phyloP scores from a whole-genome alignment of 2,113 vertebrate species.

The Lepisosteus osseus region DNA sequence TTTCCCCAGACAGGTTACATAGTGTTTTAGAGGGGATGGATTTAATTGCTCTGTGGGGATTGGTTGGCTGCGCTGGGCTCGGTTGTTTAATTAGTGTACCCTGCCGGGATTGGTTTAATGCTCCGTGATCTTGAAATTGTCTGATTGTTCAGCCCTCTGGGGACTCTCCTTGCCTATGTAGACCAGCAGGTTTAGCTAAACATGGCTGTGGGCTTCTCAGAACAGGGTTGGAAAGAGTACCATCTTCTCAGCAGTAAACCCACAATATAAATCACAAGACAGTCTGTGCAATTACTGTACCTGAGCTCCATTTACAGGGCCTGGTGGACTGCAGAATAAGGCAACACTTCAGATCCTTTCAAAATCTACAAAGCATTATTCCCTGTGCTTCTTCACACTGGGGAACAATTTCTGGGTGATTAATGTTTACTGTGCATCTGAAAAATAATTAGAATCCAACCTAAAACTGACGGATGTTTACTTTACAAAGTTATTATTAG shows the following conservation, averaged over 20 bases:
- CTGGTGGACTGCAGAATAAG: no score
- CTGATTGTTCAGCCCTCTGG: slow-evolving; percentile 92
- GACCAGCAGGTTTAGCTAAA: slow-evolving; percentile 77
- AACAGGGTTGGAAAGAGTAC: slow-evolving; percentile 39
- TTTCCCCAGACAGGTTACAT: slow-evolving; percentile 90
- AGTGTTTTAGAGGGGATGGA: slow-evolving; percentile 99
- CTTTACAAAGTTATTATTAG: no score
- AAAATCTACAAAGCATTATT: neutral
- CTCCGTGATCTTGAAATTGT: slow-evolving; percentile 98
- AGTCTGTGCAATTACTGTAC: slow-evolving; percentile 25
- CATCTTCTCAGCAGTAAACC: slow-evolving; percentile 36
- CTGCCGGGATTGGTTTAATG: slow-evolving; percentile 98
- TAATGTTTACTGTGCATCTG: no score
- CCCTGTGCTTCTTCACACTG: no score
- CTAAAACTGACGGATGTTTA: no score
- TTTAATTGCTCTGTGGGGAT: slow-evolving; percentile 99
- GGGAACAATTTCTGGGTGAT: no score
- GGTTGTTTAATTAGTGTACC: slow-evolving; percentile 99
- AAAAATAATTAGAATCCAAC: no score
- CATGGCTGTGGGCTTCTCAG: slow-evolving; percentile 69
- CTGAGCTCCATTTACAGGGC: neutral
- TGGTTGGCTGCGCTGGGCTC: slow-evolving; percentile 98
- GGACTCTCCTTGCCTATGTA: slow-evolving; percentile 75
- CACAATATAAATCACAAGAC: slow-evolving; percentile 35
- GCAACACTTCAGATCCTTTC: slow-evolving; percentile 14